Evolutionary conservation across 2,797 vertebrate genomes (phyloP).

Genomic region (Scleropages formosus): DNA sequence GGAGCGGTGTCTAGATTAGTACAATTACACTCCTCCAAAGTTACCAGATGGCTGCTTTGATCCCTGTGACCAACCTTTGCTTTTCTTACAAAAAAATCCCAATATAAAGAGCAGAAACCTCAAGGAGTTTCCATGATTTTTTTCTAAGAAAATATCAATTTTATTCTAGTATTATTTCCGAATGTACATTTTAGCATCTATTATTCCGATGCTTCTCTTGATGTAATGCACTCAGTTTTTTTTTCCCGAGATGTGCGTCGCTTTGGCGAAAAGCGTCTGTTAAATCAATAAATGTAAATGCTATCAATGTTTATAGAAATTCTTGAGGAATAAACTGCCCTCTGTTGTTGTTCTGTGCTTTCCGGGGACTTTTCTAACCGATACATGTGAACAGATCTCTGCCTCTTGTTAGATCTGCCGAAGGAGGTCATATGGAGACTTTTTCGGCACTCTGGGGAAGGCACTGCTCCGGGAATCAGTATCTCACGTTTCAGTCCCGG

Average conservation of each 20-base stretch:
- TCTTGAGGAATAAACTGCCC: background rate
- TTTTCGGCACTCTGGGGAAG: conserved; percentile 50
- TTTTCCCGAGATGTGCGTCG: too few relatives aligned
- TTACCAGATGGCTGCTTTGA: conserved; percentile 48
- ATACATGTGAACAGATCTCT: conserved; percentile 32
- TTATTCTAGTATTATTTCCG: background rate
- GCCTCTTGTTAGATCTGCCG: conserved; percentile 48
- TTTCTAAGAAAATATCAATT: conserved; percentile 19
- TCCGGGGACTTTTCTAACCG: conserved; percentile 23
- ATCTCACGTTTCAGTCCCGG: conserved; percentile 50
- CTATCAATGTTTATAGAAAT: conserved; percentile 16
- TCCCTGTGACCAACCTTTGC: conserved; percentile 32
- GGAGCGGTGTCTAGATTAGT: conserved; percentile 37
- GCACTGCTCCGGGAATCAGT: conserved; percentile 43
- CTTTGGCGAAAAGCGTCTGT: too few relatives aligned
- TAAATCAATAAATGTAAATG: too few relatives aligned
- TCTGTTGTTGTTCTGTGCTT: conserved; percentile 29
- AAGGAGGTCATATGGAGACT: conserved; percentile 50
- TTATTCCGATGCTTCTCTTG: background rate
- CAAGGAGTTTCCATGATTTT: conserved; percentile 24
- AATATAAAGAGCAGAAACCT: conserved; percentile 34
- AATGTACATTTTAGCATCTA: conserved; percentile 20
- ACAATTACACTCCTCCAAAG: conserved; percentile 34
- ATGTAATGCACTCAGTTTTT: too few relatives aligned
- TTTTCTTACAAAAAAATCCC: conserved; percentile 25